Evolutionary conservation across 53 echinoderm and acorn worm genomes (phyloP).

Genomic region (Glandiceps talaboti): DNA sequence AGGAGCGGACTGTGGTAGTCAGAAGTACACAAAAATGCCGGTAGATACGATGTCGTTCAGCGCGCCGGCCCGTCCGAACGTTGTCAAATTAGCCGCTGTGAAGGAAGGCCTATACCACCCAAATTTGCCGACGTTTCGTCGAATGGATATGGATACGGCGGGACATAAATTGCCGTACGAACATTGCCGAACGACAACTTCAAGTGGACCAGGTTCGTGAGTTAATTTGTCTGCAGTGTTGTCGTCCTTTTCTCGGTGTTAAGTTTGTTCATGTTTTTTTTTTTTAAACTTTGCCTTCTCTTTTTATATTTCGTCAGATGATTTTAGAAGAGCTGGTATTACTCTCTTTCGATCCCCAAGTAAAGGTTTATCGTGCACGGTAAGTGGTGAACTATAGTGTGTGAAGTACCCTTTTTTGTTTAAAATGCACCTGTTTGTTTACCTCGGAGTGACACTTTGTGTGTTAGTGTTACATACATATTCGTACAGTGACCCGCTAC

Average conservation of each 20-base stretch:
- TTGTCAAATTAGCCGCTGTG: slow-evolving; percentile 60
- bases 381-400: too few species aligned
- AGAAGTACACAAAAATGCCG: background rate
- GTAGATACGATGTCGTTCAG: background rate
- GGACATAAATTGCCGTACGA: slow-evolving; percentile 83
- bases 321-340: background rate
- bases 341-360: background rate
- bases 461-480: too few species aligned
- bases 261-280: background rate
- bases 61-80: background rate
- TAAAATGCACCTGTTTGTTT: too few species aligned
- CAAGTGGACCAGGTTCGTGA: slow-evolving; percentile 61
- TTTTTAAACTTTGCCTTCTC: background rate
- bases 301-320: background rate
- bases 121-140: slow-evolving; percentile 63
- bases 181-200: slow-evolving; percentile 85
- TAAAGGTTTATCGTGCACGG: background rate
- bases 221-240: too few species aligned
- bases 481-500: too few species aligned
- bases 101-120: slow-evolving; percentile 92
- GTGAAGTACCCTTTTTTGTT: too few species aligned
- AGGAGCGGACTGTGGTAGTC: too few species aligned
- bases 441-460: too few species aligned
- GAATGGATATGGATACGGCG: slow-evolving; percentile 98
- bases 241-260: too few species aligned